phyloP scores from a whole-genome alignment of 2,888 invertebrate genomes.

The Synanthedon tipuliformis region DNA sequence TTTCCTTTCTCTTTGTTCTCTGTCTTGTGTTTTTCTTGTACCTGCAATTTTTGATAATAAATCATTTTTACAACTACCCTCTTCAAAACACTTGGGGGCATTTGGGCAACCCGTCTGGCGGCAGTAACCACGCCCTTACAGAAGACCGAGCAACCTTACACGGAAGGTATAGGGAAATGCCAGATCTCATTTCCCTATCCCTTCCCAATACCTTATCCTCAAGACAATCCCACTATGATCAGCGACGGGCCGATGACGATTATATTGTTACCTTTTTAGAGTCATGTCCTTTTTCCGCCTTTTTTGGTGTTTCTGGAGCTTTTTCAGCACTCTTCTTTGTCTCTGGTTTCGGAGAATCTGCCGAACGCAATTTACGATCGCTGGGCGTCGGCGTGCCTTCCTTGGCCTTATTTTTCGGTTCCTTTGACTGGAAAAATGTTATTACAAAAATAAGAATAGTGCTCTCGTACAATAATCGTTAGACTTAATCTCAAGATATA shows the following conservation, averaged over 20 bases:
- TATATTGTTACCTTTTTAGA: background rate
- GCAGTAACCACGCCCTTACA: too few species aligned
- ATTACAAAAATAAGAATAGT: too few species aligned
- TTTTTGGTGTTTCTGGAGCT: conserved; percentile 2
- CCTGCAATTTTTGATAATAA: conserved; percentile 1
- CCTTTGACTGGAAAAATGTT: conserved; percentile 52
- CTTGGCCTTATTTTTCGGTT: conserved; percentile 44
- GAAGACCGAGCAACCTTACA: too few species aligned
- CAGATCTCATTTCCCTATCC: too few species aligned
- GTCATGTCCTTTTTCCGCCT: conserved; percentile 3
- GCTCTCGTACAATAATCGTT: too few species aligned
- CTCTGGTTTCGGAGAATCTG: conserved; percentile 41
- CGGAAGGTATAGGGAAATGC: too few species aligned
- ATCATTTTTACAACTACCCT: background rate
- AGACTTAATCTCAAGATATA: too few species aligned
- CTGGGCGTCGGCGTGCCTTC: conserved; percentile 29
- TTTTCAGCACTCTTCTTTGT: conserved; percentile 18
- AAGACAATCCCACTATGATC: too few species aligned
- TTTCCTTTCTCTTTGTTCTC: conserved; percentile 9
- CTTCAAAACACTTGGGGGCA: background rate
- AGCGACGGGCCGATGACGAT: too few species aligned
- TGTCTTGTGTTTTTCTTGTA: conserved; percentile 9
- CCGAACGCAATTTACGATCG: conserved; percentile 45
- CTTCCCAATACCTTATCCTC: too few species aligned
- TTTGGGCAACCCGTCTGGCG: too few species aligned